Percentiles rank a stretch among this genome's conserved stretches.
Evolutionary conservation across 1,140 invertebrate species (phyloP).

Genomic region (Scaptomyza pallida): DNA sequence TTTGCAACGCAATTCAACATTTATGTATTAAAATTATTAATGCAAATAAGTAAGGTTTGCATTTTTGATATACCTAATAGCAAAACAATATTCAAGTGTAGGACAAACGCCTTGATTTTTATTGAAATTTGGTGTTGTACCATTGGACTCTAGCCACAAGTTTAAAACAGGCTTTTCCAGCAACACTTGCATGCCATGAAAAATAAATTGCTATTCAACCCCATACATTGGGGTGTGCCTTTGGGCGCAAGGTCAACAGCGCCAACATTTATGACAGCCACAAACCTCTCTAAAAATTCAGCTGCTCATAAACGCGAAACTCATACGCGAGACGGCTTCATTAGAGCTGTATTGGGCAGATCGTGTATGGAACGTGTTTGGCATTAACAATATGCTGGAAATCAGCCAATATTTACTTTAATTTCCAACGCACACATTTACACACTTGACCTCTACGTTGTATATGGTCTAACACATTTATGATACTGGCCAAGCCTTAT

Average conservation of each 20-base stretch:
- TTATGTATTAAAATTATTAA: too few relatives aligned
- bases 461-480: neutral
- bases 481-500: slow-evolving; percentile 21
- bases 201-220: slow-evolving; percentile 23
- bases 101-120: neutral
- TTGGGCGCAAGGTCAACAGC: slow-evolving; percentile 33
- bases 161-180: slow-evolving; percentile 13
- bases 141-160: neutral
- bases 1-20: too few relatives aligned
- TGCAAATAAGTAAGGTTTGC: too few relatives aligned
- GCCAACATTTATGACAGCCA: slow-evolving; percentile 29
- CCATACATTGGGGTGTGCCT: neutral
- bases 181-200: neutral
- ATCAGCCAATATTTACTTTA: slow-evolving; percentile 74
- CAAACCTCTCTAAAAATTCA: slow-evolving; percentile 20
- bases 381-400: slow-evolving; percentile 52
- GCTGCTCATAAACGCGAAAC: slow-evolving; percentile 44
- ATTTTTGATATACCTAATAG: too few relatives aligned
- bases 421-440: slow-evolving; percentile 36
- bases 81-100: neutral
- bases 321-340: slow-evolving; percentile 54
- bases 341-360: slow-evolving; percentile 46
- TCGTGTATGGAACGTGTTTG: slow-evolving; percentile 55
- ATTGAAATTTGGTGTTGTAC: neutral
- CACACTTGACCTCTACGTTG: slow-evolving; percentile 22